A percentile compares a stretch with the other conserved stretches of the same genome.
Evolutionary conservation across 2,113 vertebrate genomes (phyloP).

Genomic region (Perccottus glenii): DNA sequence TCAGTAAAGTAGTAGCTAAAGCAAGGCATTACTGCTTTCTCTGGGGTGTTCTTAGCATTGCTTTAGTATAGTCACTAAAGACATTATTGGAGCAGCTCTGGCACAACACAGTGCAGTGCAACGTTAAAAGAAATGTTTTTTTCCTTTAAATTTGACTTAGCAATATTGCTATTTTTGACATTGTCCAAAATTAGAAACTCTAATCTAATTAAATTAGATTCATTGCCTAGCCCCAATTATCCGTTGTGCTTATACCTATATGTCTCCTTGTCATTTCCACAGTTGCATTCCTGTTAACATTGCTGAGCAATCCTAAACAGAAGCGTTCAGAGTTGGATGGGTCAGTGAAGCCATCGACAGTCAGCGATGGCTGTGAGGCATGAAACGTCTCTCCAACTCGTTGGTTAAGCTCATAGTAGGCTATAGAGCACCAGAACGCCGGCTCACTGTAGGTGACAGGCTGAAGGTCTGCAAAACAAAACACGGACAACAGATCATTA

Average conservation of each 20-base stretch:
- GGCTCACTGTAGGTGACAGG: slow-evolving; percentile 97
- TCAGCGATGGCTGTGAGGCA: slow-evolving; percentile 95
- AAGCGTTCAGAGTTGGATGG: slow-evolving; percentile 98
- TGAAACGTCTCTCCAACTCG: slow-evolving; percentile 98
- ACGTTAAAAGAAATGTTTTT: no score
- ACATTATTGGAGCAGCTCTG: no score
- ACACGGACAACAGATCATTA: background rate
- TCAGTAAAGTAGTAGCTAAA: no score
- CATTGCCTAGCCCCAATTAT: no score
- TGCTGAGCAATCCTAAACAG: slow-evolving; percentile 95
- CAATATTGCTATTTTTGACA: no score
- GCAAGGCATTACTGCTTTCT: no score
- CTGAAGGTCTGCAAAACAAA: slow-evolving; percentile 85
- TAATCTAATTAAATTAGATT: no score
- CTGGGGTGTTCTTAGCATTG: no score
- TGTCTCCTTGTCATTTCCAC: slow-evolving; percentile 99
- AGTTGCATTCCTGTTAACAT: slow-evolving; percentile 96
- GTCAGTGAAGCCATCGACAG: slow-evolving; percentile 97
- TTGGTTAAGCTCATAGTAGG: slow-evolving; percentile 98
- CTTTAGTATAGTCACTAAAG: no score
- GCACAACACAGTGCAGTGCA: no score
- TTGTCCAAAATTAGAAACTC: no score
- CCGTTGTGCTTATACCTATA: slow-evolving; percentile 82
- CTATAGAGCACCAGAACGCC: slow-evolving; percentile 99
- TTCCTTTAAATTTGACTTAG: no score